Conservation (phyloP, 2,113 vertebrate species). For the Athene cunicularia region DNA sequence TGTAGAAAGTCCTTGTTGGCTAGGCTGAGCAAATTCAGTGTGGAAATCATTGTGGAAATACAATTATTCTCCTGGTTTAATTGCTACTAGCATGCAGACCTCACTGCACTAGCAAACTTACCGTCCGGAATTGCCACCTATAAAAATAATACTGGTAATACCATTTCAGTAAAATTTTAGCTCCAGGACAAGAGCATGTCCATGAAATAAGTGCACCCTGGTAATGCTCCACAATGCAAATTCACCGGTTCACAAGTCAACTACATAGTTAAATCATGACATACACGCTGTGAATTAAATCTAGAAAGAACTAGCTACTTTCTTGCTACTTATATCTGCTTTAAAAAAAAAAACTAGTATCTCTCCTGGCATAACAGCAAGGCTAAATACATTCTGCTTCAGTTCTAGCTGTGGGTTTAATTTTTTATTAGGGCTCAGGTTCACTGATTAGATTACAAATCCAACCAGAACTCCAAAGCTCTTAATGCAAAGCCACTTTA, state of each 20-base stretch:
- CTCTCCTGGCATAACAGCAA: neutral
- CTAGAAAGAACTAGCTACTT: neutral
- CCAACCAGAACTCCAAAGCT: neutral
- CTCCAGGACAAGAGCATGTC: neutral
- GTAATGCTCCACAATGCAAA: neutral
- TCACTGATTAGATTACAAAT: slow-evolving; percentile 23
- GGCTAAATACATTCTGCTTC: neutral
- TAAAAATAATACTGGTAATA: neutral
- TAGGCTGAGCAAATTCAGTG: neutral
- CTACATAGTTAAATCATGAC: neutral
- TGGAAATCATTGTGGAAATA: neutral
- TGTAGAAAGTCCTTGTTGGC: neutral
- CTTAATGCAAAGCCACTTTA: neutral
- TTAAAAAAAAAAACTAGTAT: neutral
- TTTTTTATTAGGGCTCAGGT: slow-evolving; percentile 20
- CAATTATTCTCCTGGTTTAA: neutral
- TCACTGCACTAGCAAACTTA: neutral
- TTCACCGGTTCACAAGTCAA: neutral
- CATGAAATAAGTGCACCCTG: neutral
- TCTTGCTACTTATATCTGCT: neutral
- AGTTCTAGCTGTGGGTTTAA: neutral
- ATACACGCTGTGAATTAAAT: neutral
- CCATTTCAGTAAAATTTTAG: neutral
- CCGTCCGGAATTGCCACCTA: neutral
- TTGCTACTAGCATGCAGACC: neutral